Evolutionary conservation across 2,113 vertebrate genomes (phyloP), one percentile per base, ranked within the genome.

Genomic region (Lonchura striata): DNA sequence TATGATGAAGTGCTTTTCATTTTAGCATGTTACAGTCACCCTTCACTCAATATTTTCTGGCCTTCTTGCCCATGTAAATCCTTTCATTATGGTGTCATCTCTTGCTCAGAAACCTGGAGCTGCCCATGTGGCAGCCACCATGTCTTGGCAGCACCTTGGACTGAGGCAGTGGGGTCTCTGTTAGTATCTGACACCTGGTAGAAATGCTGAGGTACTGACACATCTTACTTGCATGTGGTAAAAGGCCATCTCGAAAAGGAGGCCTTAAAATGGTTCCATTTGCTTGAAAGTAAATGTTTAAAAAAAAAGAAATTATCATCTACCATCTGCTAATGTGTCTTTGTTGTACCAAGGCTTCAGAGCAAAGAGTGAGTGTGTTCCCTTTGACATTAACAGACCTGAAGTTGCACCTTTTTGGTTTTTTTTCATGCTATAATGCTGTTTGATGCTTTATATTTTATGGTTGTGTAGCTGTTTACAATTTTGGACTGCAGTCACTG

Each of bases 181-280:
- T 96, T 95, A 95, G 71, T 89, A 57, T 79, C 80, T 88, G 82
- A 91, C 87, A 83, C 41, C 80, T 93, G 90, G 60, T 46, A 96
- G 91, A 68, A 88, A 76, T 76, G 79, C 60, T 92, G 92, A 96
- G 70, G 76, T 79, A 94, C 24, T 88, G 68, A 41, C 42, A 82
- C 63, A 56, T 86, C 86, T 82, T 89, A 53, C 75, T 89, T 83
- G 70, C 90, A 83, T 88, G 66, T 79, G 69, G 83, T 91, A 91
- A 87, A 89, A 82, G 20, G 44, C 65, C 78, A 53, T 65, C 70
- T 95, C 72, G 54, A 96, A 90, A 76, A 78, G 28, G 15, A 14
- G 13, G 63, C 16, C 52, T 88, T 56, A 74, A 86, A 87, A 66
- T 74, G 15, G 33, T 47, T 75, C 52, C 0, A 0, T 92, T 88